Evolutionary conservation across 2,113 vertebrate genomes (phyloP).

Genomic region (Eulemur rufifrons): DNA sequence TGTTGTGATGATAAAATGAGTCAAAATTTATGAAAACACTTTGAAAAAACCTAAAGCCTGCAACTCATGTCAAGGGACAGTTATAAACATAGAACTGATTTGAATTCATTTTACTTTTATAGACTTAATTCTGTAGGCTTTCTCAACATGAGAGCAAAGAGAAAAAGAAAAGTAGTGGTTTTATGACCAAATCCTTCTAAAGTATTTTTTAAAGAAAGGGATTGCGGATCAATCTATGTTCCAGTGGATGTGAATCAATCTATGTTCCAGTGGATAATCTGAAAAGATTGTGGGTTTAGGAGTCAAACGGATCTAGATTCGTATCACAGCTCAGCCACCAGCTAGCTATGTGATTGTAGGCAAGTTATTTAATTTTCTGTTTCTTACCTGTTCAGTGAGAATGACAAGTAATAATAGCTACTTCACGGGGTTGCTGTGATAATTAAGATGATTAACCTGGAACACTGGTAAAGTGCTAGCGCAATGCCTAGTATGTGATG

Average conservation of each 20-base stretch:
- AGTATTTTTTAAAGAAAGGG: conserved; percentile 7
- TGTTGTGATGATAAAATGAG: neutral
- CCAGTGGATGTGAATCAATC: neutral
- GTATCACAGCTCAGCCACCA: neutral
- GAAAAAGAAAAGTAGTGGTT: neutral
- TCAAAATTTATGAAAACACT: neutral
- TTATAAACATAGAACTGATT: neutral
- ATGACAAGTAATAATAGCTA: neutral
- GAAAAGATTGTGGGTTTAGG: neutral
- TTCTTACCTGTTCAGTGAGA: conserved; percentile 28
- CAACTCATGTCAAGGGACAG: neutral
- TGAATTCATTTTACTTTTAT: conserved; percentile 24
- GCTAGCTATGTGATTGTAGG: neutral
- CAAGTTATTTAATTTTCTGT: neutral
- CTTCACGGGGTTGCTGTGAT: neutral
- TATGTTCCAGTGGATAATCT: neutral
- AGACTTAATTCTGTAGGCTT: neutral
- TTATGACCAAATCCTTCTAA: conserved; percentile 6
- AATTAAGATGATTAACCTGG: neutral
- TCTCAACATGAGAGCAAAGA: neutral
- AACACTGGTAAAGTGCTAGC: neutral
- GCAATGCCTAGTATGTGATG: neutral
- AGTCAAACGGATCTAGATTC: conserved; percentile 11
- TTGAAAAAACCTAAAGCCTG: neutral
- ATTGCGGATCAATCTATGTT: neutral